Evolutionary conservation across 2,797 vertebrate genomes (phyloP), one percentile per base, ranked within the genome.

Genomic region (Austrolebias charrua): DNA sequence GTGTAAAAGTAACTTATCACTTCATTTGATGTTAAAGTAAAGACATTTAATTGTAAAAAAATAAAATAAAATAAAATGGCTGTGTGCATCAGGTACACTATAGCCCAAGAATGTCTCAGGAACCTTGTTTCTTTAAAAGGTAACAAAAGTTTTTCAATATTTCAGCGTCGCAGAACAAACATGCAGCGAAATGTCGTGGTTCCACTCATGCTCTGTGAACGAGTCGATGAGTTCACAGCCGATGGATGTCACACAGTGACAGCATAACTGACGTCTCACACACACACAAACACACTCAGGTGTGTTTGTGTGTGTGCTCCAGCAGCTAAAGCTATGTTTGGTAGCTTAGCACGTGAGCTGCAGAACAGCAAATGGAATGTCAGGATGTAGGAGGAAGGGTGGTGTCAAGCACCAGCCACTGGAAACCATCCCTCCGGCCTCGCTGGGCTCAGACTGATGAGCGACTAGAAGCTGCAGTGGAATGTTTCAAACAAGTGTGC

Each of bases 231-330:
- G 91, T 84, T 81, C 83, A 92, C 87, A 93, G 83, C 74, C 87
- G 56, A 92, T 75, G 90, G 90, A 93, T 91, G 95, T 97, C 95
- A 97, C 96, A 97, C 88, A 92, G 95, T 95, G 95, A 97, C 95
- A 96, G 94, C 92, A 92, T 92, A 87, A 86, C 92, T 91, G 87
- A 86, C 90, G 87, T 80, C 58, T 82, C 92, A 94, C 90, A 90
- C 81, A 63, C 40, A 4, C 38, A 40, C 38, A 18, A 44, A 24
- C 29, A 44, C 38, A 1, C 6, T 9, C 42, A 12, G 6, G 55
- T 19, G 12, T 19, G 44, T n/a, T n/a, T 28, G 46, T 48, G 75
- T 72, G 79, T 83, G 72, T 52, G 81, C 72, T 75, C 75, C 57
- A 79, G 87, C 87, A 78, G 90, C 90, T 84, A 73, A 76, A 85